phyloP scores from a whole-genome alignment of 2,888 invertebrate species.

The Coecobrya sp. region DNA sequence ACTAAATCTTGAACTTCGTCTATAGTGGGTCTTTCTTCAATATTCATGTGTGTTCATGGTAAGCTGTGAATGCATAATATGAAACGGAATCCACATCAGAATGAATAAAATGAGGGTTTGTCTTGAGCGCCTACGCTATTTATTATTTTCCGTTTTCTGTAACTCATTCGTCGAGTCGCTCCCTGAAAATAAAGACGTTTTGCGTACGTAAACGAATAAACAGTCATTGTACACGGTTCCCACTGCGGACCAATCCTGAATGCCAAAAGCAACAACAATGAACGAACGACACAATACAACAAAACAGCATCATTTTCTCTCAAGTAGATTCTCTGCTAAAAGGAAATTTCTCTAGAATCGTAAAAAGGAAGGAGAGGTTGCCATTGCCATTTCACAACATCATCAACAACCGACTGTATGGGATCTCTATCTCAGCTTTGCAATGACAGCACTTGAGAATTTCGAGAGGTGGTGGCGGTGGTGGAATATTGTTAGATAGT shows the following conservation, averaged over 20 bases:
- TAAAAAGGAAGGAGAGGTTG: neutral
- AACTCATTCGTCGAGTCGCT: neutral
- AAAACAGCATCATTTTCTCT: slow-evolving; percentile 13
- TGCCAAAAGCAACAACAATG: slow-evolving; percentile 24
- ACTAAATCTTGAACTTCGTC: neutral
- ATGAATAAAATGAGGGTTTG: slow-evolving; percentile 28
- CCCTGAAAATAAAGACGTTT: neutral
- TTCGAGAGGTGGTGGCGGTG: slow-evolving; percentile 8
- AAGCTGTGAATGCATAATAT: neutral
- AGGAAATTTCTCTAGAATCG: slow-evolving; percentile 4
- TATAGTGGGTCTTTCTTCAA: neutral
- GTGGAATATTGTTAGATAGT: neutral
- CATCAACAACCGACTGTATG: neutral
- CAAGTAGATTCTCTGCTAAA: slow-evolving; percentile 9
- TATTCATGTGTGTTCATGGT: neutral
- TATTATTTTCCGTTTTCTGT: neutral
- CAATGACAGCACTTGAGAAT: neutral
- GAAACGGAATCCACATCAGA: neutral
- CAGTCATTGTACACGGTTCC: neutral
- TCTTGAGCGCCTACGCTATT: neutral
- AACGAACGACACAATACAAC: neutral
- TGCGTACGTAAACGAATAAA: neutral
- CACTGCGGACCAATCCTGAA: neutral
- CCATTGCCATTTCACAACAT: slow-evolving; percentile 17
- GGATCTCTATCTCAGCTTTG: neutral